Base-by-base conservation (phyloP, 2,888 invertebrate genomes). In the Flabesymbios commensalis region DNA sequence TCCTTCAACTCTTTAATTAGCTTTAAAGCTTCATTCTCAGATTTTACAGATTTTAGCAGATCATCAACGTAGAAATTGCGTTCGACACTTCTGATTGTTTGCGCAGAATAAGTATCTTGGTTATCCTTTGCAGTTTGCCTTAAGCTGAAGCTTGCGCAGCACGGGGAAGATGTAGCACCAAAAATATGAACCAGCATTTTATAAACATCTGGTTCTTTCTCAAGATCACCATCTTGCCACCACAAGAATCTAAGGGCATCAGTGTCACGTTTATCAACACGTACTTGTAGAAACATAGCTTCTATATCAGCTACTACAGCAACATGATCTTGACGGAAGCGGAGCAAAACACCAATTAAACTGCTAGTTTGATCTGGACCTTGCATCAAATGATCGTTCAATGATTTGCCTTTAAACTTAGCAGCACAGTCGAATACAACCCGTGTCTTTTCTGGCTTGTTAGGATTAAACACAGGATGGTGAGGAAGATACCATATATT, bases 271-370 rank as follows among this genome's bases (percentile, higher is more conserved):
- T 7, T 24, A 4, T 7, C 26, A 17, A 55, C 55, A 45, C n/a
- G 7, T 24, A 55, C 55, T 26, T 43, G 43, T 26, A 45, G 22
- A 28, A 55, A 55, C 55, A 55, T 55, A 5, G 43, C 41, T 45
- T 42, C 43, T 22, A 55, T 55, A 24, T 55, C 43, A n/a, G 14
- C 19, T 10, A 45, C 28, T 7, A 55, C 7, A 7, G 55, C 55
- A 5, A 55, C 22, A 22, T 29, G 4, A n/a, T 55, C 55, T 26
- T 55, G 5, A 5, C 55, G 19, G 22, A 55, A 55, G n/a, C 42
- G 7, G n/a, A 10, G 19, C 5, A 42, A 24, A 5, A 55, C 55
- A 4, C 43, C 55, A 7, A 45, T 22, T 7, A 55, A n/a, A 17
- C 7, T 17, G 26, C 43, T 55, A 5, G 29, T 43, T 3, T 45